Evolutionary conservation across 1,140 invertebrate species (phyloP), one percentile per base, ranked within the genome.

Genomic region (Luehdorfia chinensis): DNA sequence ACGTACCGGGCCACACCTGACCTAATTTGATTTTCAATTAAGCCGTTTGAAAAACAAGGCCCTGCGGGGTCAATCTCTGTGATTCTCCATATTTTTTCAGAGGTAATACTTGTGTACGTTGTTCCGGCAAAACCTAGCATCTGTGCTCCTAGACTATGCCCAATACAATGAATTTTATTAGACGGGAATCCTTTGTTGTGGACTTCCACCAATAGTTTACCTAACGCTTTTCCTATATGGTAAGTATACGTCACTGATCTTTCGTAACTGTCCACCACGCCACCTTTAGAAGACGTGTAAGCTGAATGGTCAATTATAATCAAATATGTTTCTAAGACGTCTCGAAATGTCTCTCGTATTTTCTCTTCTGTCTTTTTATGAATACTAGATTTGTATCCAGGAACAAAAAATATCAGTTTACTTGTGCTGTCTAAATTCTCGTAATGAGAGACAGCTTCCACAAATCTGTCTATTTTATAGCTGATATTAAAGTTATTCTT

Each of bases 21-120:
- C 44, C 89, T 72, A 2, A 91, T 54, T 25, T 88, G 84, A n/a
- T 90, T 85, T n/a, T 84, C 76, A 4, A 80, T 62, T 0, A 84
- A 61, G 21, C 66, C 61, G 46, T 84, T 77, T 0, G 75, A 78
- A 52, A 92, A 93, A 50, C 90, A 90, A 4, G 91, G 91, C 8
- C 90, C 89, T 0, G 91, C 91, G 23, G 91, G 91, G 72, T 93
- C 91, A 3, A 90, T 52, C 0, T 87, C 90, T 2, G 89, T 90
- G 18, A 90, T 86, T 21, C 89, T 62, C 66, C 68, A 70, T 19
- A 84, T 45, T 32, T 70, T 79, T 15, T 85, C 73, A 1, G 28
- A 41, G 1, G 81, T 83, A 4, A 46, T 12, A 25, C 70, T 64
- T 3, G 44, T 66, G 37, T 75, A 83, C 1, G 27, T 55, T 5